These are phyloP conservation scores for Apomyelois bistriatella DNA, from an alignment of 2,888 invertebrate species.

Conservation along the genomic window DNA sequence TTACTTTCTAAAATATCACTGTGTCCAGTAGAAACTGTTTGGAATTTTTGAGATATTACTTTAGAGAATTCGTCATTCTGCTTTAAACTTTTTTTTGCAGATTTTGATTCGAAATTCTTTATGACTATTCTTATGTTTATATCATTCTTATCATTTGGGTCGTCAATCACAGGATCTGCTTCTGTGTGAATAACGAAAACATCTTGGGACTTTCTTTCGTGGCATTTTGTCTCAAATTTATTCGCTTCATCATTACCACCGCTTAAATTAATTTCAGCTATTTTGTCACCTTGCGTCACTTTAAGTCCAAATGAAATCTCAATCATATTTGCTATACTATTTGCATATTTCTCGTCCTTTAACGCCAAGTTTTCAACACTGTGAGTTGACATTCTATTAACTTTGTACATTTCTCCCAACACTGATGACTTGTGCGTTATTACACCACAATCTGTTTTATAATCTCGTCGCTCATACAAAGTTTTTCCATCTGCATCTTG, in stretches of 20 bases:
- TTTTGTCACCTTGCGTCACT: slow-evolving; percentile 49
- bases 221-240: slow-evolving; percentile 13
- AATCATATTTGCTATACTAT: slow-evolving; percentile 46
- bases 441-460: slow-evolving; percentile 21
- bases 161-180: slow-evolving; percentile 22
- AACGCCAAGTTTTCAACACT: slow-evolving; percentile 27
- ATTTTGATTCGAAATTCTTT: slow-evolving; percentile 44
- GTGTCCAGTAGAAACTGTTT: slow-evolving; percentile 55
- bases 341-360: slow-evolving; percentile 33
- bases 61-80: slow-evolving; percentile 39
- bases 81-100: not conserved
- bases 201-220: slow-evolving; percentile 27
- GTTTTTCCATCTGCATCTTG: slow-evolving; percentile 52
- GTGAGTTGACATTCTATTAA: slow-evolving; percentile 39
- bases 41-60: slow-evolving; percentile 52
- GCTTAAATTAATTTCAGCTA: slow-evolving; percentile 40
- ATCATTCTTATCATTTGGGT: slow-evolving; percentile 43
- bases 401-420: slow-evolving; percentile 41
- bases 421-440: slow-evolving; percentile 25
- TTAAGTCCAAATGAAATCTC: slow-evolving; percentile 60
- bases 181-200: slow-evolving; percentile 40
- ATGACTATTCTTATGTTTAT: slow-evolving; percentile 57
- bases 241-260: slow-evolving; percentile 29
- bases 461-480: slow-evolving; percentile 52
- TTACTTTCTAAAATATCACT: slow-evolving; percentile 29